phyloP scores from a whole-genome alignment of 2,113 vertebrate genomes.

The Microcebus griseorufus region DNA sequence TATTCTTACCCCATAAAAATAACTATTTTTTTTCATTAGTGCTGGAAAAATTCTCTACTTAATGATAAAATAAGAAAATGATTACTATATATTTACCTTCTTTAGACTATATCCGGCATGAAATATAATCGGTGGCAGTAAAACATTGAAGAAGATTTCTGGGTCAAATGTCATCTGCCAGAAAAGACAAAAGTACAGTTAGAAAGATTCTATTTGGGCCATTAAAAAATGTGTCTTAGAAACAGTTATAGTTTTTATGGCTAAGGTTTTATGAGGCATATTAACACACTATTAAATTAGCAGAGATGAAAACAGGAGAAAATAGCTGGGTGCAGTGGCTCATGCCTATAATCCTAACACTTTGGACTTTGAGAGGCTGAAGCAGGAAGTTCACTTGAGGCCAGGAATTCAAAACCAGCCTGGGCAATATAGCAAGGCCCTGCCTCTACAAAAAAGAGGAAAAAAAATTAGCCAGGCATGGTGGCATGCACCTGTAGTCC shows the following conservation, averaged over 20 bases:
- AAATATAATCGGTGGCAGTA: slow-evolving; percentile 93
- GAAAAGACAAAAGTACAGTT: slow-evolving; percentile 75
- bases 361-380: too few relatives aligned
- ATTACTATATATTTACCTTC: slow-evolving; percentile 85
- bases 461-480: too few relatives aligned
- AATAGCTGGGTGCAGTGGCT: not conserved
- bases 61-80: not conserved
- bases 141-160: slow-evolving; percentile 93
- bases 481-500: too few relatives aligned
- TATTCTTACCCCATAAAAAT: not conserved
- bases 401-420: too few relatives aligned
- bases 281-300: not conserved
- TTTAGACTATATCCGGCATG: slow-evolving; percentile 92
- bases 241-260: not conserved
- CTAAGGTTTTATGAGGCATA: not conserved
- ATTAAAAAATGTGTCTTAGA: not conserved
- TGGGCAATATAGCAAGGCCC: too few relatives aligned
- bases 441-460: too few relatives aligned
- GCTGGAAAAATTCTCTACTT: not conserved
- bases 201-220: not conserved
- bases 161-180: slow-evolving; percentile 93
- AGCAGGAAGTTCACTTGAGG: too few relatives aligned
- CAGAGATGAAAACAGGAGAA: not conserved
- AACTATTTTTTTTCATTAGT: not conserved
- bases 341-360: too few relatives aligned